A percentile compares a stretch with the other conserved stretches of the same genome.
Evolutionary conservation across 1,140 invertebrate genomes (phyloP).

Genomic region (Habropoda laboriosa): DNA sequence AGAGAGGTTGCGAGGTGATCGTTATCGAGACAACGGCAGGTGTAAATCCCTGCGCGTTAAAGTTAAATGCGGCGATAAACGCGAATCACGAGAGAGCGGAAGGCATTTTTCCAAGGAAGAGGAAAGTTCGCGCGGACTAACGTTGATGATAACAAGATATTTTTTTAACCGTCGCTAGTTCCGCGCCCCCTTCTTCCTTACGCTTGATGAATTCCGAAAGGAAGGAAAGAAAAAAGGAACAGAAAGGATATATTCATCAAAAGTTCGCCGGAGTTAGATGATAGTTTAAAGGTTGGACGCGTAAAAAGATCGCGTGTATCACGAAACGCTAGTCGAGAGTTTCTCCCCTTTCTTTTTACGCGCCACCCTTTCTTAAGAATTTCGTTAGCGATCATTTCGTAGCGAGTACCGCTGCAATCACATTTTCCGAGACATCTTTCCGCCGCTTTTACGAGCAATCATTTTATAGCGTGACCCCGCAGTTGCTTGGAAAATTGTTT

Average conservation of each 20-base stretch:
- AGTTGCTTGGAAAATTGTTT: conserved; percentile 4
- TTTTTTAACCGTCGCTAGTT: conserved; percentile 20
- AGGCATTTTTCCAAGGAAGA: no score
- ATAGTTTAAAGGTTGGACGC: neutral
- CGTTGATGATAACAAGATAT: conserved; percentile 25
- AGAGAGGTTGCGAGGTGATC: neutral
- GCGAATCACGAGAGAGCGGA: conserved; percentile 10
- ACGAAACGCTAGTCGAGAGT: neutral
- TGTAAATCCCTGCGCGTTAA: neutral
- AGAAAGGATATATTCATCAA: no score
- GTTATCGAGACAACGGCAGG: neutral
- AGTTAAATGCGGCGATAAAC: conserved; percentile 15
- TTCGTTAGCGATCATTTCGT: conserved; percentile 12
- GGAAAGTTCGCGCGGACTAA: neutral
- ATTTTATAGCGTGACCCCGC: neutral
- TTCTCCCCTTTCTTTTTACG: no score
- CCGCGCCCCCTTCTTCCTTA: neutral
- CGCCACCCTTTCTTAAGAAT: neutral
- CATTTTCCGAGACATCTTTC: neutral
- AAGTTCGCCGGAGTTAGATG: no score
- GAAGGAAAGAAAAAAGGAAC: neutral
- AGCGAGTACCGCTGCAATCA: neutral
- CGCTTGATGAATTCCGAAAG: conserved; percentile 5
- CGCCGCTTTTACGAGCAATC: conserved; percentile 2
- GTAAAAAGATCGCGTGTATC: neutral